These are phyloP conservation scores for Neomorphus geoffroyi DNA, from an alignment of 2,797 vertebrate genomes.

Conservation along the genomic window DNA sequence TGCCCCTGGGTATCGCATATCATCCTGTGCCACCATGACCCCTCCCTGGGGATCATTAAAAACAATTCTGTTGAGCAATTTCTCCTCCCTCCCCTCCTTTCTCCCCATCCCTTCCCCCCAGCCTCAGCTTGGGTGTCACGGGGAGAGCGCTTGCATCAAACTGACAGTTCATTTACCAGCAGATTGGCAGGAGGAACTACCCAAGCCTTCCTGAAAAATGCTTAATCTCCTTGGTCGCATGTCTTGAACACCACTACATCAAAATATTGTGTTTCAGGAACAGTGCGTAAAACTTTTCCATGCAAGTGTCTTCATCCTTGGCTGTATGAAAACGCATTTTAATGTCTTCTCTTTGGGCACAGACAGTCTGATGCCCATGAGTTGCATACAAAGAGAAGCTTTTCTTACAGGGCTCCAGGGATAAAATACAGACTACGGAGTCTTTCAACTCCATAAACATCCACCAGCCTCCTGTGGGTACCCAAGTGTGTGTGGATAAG, in stretches of 20 bases:
- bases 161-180: neutral
- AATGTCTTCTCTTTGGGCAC: neutral
- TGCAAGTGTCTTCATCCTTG: fast-evolving
- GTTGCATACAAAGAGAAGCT: neutral
- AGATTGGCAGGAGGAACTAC: neutral
- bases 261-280: neutral
- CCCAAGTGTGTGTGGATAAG: neutral
- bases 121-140: neutral
- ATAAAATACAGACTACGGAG: neutral
- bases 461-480: neutral
- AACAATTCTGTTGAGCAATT: neutral
- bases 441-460: neutral
- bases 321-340: neutral
- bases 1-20: neutral
- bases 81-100: neutral
- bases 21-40: neutral
- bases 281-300: fast-evolving
- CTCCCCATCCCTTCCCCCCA: neutral
- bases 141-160: neutral
- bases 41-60: slow-evolving; percentile 6
- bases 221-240: fast-evolving
- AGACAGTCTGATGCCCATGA: neutral
- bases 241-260: neutral
- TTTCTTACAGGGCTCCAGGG: neutral
- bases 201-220: neutral